phyloP scores from a whole-genome alignment of 2,113 vertebrate species.

The Chlorodrepanis virens region DNA sequence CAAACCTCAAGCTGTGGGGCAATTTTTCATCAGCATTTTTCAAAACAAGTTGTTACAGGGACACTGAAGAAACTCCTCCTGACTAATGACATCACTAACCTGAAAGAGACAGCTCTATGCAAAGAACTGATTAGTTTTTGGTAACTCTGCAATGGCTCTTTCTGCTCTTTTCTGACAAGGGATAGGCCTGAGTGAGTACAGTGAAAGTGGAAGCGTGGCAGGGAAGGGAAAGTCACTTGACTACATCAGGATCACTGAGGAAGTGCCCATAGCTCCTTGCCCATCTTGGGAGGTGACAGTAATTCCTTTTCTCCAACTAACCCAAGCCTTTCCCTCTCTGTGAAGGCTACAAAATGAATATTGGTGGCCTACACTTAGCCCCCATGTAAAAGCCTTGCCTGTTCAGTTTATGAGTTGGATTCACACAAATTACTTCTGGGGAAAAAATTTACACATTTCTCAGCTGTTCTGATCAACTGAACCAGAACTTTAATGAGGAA shows the following conservation, averaged over 20 bases:
- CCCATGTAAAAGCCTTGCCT: not conserved
- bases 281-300: not conserved
- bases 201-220: not conserved
- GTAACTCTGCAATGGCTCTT: not conserved
- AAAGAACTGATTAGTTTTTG: not conserved
- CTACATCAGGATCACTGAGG: not conserved
- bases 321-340: not conserved
- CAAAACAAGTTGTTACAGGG: not conserved
- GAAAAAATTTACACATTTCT: not conserved
- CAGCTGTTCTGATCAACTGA: not conserved
- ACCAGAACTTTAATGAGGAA: not conserved
- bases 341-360: not conserved
- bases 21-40: not conserved
- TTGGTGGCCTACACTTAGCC: not conserved
- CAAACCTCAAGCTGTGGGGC: not conserved
- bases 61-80: not conserved
- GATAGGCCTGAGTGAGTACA: not conserved
- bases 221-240: not conserved
- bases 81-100: not conserved
- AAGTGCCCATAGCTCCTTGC: not conserved
- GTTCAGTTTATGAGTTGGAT: not conserved
- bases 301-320: not conserved
- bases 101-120: not conserved
- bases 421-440: not conserved
- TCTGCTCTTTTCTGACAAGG: not conserved